These are phyloP conservation scores for Euzetes globulus DNA, from an alignment of 2,888 invertebrate genomes.

Conservation along the genomic window DNA sequence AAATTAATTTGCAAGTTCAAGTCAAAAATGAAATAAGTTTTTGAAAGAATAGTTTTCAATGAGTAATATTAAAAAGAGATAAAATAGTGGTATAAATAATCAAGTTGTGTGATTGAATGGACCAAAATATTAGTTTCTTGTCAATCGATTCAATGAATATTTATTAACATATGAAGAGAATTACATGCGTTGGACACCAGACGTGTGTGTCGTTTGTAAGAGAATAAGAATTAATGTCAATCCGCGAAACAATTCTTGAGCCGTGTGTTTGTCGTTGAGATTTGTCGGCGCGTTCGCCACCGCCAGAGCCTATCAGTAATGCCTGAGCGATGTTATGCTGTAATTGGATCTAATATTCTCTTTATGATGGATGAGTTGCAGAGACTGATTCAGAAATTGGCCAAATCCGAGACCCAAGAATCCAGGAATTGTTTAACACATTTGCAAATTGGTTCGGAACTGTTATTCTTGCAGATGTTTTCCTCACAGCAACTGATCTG, in stretches of 20 bases:
- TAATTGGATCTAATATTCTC: conserved; percentile 16
- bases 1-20: no score
- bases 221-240: not conserved
- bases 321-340: not conserved
- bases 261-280: conserved; percentile 3
- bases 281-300: not conserved
- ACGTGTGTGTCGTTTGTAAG: not conserved
- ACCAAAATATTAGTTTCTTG: not conserved
- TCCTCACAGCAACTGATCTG: not conserved
- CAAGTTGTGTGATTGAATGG: no score
- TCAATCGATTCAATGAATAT: not conserved
- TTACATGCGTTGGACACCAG: not conserved
- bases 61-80: no score
- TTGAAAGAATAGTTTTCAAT: no score
- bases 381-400: not conserved
- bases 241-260: not conserved
- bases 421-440: not conserved
- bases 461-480: conserved; percentile 10
- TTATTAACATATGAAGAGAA: not conserved
- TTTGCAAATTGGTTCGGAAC: not conserved
- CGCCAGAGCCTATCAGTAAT: not conserved
- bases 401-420: not conserved
- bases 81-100: no score
- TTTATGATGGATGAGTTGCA: conserved; percentile 20
- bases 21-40: no score